phyloP scores from a whole-genome alignment of 2,113 vertebrate genomes.

The Anser cygnoides region DNA sequence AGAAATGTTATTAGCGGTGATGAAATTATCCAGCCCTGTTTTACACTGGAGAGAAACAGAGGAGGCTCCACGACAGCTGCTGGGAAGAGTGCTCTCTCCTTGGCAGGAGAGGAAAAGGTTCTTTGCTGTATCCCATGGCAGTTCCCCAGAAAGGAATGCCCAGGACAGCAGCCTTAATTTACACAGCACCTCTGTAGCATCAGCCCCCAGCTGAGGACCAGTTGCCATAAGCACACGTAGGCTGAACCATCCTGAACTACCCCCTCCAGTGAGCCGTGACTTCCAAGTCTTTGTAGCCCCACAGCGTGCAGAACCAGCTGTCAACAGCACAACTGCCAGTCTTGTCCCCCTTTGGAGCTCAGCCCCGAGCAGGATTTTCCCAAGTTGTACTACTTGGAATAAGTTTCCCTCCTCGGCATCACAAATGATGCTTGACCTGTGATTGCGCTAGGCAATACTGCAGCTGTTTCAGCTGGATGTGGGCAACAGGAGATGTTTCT shows the following conservation, averaged over 20 bases:
- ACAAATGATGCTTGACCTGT: not conserved
- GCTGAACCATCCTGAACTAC: not conserved
- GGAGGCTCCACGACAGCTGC: not conserved
- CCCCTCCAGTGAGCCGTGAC: fast-evolving
- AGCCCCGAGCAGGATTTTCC: not conserved
- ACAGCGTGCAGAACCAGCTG: fast-evolving
- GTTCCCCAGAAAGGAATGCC: not conserved
- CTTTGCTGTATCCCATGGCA: not conserved
- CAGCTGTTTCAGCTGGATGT: not conserved
- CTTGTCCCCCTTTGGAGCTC: not conserved
- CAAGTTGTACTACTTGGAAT: not conserved
- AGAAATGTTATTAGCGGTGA: constrained; percentile 53
- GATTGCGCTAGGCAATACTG: not conserved
- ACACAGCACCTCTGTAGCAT: too few species aligned
- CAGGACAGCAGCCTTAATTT: not conserved
- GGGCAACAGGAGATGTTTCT: not conserved
- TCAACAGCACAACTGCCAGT: fast-evolving
- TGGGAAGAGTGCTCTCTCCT: not conserved
- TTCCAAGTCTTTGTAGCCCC: not conserved
- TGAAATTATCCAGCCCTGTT: constrained; percentile 60
- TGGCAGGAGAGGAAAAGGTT: not conserved
- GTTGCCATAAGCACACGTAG: not conserved
- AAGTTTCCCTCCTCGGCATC: not conserved
- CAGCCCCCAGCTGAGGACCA: not conserved
- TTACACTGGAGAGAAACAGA: not conserved